phyloP scores from a whole-genome alignment of 2,888 invertebrate species.

The Caenorhabditis sp. region DNA sequence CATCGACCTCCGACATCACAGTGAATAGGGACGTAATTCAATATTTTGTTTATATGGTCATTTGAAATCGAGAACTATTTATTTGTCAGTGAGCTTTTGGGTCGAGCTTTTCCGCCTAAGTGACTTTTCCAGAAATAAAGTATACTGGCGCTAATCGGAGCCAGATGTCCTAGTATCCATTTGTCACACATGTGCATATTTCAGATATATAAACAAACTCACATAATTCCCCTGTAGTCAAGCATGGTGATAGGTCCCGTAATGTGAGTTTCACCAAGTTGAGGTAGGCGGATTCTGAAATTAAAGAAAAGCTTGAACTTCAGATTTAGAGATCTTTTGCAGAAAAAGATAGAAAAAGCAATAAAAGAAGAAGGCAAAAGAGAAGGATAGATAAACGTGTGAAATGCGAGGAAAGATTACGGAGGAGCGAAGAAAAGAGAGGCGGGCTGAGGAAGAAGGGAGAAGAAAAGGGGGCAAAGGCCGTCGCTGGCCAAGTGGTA shows the following conservation, averaged over 20 bases:
- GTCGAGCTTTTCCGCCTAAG: neutral
- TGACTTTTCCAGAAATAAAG: conserved; percentile 24
- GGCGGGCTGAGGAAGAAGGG: neutral
- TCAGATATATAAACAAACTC: conserved; percentile 13
- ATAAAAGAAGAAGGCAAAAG: neutral
- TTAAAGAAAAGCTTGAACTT: too few species aligned
- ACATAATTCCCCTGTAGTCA: conserved; percentile 53
- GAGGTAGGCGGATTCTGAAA: conserved; percentile 46
- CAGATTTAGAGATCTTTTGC: too few species aligned
- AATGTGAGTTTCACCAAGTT: conserved; percentile 49
- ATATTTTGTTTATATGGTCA: conserved; percentile 33
- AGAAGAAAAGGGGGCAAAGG: conserved; percentile 7
- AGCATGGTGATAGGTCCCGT: conserved; percentile 47
- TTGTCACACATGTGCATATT: neutral
- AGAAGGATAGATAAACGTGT: conserved; percentile 1
- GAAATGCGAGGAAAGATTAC: conserved; percentile 1
- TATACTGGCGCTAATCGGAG: conserved; percentile 54
- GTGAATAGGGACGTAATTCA: conserved; percentile 17
- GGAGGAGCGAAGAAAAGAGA: conserved; percentile 7
- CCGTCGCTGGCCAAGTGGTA: conserved; percentile 32
- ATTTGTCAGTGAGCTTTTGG: conserved; percentile 30
- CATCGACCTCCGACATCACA: neutral
- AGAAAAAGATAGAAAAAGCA: neutral
- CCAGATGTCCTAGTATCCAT: conserved; percentile 27
- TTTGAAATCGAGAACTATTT: conserved; percentile 46